phyloP scores from a whole-genome alignment of 1,140 invertebrate genomes.

The Brachystomella parvula region DNA sequence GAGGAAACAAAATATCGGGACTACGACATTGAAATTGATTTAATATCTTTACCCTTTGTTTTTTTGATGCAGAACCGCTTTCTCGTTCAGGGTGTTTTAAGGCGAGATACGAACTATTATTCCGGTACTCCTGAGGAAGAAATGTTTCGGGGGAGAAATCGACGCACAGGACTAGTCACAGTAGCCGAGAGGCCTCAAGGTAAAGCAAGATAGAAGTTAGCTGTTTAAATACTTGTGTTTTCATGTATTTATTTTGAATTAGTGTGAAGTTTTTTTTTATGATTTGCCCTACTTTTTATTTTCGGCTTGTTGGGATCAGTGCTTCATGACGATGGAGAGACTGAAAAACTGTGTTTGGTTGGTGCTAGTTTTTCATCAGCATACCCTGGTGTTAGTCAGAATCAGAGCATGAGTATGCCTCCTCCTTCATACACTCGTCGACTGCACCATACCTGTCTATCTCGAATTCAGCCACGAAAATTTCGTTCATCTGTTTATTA shows the following conservation, averaged over 20 bases:
- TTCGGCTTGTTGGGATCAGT: too few relatives aligned
- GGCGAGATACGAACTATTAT: conserved; percentile 54
- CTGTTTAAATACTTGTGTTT: conserved; percentile 25
- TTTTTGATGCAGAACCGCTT: conserved; percentile 5
- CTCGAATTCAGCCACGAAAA: conserved; percentile 36
- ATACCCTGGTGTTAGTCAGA: conserved; percentile 16
- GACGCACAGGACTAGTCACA: conserved; percentile 42
- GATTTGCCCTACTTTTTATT: conserved; percentile 24
- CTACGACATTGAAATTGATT: too few relatives aligned
- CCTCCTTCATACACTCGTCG: conserved; percentile 23
- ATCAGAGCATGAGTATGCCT: conserved; percentile 31
- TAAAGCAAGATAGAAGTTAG: too few relatives aligned
- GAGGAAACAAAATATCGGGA: conserved; percentile 27
- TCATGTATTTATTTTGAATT: conserved; percentile 18
- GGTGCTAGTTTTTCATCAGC: conserved; percentile 28
- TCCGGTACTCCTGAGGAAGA: conserved; percentile 40
- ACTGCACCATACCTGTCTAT: conserved; percentile 30
- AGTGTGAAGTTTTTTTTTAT: conserved; percentile 24
- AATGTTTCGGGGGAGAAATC: conserved; percentile 42
- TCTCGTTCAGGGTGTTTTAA: conserved; percentile 29
- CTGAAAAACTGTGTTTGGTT: conserved; percentile 32
- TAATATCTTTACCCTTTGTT: too few relatives aligned
- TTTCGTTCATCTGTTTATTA: conserved; percentile 25
- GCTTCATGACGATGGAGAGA: conserved; percentile 40
- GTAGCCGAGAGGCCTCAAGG: conserved; percentile 79